Conservation (phyloP, 2,888 invertebrate species). For the Cosmia pyralina region DNA sequence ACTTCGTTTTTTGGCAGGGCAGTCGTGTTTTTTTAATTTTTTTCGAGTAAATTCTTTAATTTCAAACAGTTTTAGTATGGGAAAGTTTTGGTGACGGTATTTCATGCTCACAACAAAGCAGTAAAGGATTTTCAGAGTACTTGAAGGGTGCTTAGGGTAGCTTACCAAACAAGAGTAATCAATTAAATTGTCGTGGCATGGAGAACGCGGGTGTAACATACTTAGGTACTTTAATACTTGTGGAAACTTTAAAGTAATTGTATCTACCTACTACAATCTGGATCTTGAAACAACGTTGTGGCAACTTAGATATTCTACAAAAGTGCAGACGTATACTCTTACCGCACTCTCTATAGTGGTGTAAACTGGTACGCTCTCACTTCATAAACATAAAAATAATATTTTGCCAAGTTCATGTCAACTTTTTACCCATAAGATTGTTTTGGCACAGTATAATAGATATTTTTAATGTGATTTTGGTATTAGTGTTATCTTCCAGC, state of each 20-base stretch:
- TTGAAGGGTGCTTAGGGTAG: slow-evolving; percentile 29
- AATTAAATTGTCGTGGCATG: slow-evolving; percentile 24
- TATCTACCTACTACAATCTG: neutral
- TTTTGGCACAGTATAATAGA: too few relatives aligned
- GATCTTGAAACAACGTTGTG: neutral
- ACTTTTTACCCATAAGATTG: neutral
- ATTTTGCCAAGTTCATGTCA: neutral
- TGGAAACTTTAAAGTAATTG: slow-evolving; percentile 10
- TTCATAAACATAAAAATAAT: neutral
- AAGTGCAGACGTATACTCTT: neutral
- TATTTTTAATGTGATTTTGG: too few relatives aligned
- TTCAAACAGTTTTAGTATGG: slow-evolving; percentile 2
- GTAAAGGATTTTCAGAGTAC: slow-evolving; percentile 27
- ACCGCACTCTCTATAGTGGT: too few relatives aligned
- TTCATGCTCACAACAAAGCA: slow-evolving; percentile 22
- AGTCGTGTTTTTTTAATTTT: too few relatives aligned
- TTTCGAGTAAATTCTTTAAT: too few relatives aligned
- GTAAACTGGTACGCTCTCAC: neutral
- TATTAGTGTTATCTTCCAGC: neutral
- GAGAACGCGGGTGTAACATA: slow-evolving; percentile 2
- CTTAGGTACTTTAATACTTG: neutral
- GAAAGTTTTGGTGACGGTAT: neutral
- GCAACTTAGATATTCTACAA: neutral
- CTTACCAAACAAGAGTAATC: slow-evolving; percentile 38
- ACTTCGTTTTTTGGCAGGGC: too few relatives aligned